Conservation (phyloP, 1,140 invertebrate genomes). For the Zaprionus camerounensis region DNA sequence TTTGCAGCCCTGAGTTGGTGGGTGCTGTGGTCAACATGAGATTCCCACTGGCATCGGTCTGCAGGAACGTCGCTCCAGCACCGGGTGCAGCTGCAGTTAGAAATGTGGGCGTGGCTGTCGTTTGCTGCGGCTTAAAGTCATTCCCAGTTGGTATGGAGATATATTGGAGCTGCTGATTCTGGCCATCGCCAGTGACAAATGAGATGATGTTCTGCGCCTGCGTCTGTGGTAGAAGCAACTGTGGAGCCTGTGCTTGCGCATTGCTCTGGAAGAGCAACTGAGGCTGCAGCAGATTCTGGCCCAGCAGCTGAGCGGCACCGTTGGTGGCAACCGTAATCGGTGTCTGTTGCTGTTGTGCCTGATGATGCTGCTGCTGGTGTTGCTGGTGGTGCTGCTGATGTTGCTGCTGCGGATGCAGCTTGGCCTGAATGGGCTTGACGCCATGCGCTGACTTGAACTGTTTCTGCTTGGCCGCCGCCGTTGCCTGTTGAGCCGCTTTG, state of each 20-base stretch:
- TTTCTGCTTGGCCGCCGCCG: slow-evolving; percentile 69
- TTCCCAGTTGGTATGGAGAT: slow-evolving; percentile 74
- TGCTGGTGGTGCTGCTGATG: slow-evolving; percentile 45
- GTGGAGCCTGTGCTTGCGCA: slow-evolving; percentile 55
- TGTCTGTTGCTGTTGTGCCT: slow-evolving; percentile 49
- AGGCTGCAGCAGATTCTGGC: slow-evolving; percentile 74
- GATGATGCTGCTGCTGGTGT: slow-evolving; percentile 31
- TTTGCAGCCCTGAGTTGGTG: slow-evolving; percentile 63
- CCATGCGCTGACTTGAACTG: slow-evolving; percentile 63
- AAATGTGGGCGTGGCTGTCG: slow-evolving; percentile 64
- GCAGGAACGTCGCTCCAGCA: slow-evolving; percentile 67
- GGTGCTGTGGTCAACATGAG: slow-evolving; percentile 72
- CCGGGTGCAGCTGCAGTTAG: slow-evolving; percentile 53
- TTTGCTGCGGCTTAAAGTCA: slow-evolving; percentile 74
- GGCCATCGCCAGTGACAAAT: slow-evolving; percentile 77
- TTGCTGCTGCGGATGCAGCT: slow-evolving; percentile 58
- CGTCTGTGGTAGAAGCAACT: slow-evolving; percentile 70
- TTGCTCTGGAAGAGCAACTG: slow-evolving; percentile 71
- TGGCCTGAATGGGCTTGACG: slow-evolving; percentile 78
- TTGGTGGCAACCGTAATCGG: slow-evolving; percentile 43
- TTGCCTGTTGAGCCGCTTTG: slow-evolving; percentile 71
- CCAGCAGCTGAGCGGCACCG: slow-evolving; percentile 61
- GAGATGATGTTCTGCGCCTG: slow-evolving; percentile 79
- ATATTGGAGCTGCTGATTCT: slow-evolving; percentile 74
- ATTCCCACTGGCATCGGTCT: slow-evolving; percentile 81